Base-by-base conservation (phyloP, 92 coral and sea anemone genomes). In the Zoanthus gigantus region DNA sequence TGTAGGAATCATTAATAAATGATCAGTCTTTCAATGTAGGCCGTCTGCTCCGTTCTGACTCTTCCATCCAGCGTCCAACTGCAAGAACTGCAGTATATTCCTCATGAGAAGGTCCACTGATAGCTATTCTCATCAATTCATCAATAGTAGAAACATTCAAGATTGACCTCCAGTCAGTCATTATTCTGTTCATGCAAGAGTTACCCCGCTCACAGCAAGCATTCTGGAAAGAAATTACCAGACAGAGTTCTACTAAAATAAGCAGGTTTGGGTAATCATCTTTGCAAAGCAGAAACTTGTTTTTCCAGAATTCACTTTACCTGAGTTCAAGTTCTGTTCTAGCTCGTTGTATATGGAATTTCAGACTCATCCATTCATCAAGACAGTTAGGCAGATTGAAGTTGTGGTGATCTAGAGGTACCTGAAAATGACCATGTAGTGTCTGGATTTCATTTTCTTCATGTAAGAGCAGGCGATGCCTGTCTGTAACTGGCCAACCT, bases 91-190 rank as follows among this genome's bases (percentile, higher is more conserved):
- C 76, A 82, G 74, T 74, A 78, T 78, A 87, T 84, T 86, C 68
- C 76, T 86, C 89, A 63, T 12, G 68, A 18, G 84, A 86, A 66
- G 88, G 88, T 61, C 92, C 92, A 89, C 72, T 76, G 79, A 89
- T 65, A 54, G 88, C 84, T 75, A 89, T 83, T 54, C 78, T 83
- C 83, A 89, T 74, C 88, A 89, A 71, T 15, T 66, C 83, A 60
- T 89, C 84, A 76, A 83, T 23, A 54, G 84, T 83, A 44, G 88
- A 77, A 48, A 82, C 84, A 83, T 83, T 52, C 72, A 83, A 66
- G 83, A 45, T 82, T 65, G 85, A 89, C 84, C 92, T 63, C 46
- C 83, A 82, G 56, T 82, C 83, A 81, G 88, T 83, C 91, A 74
- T 74, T 77, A 18, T 63, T 63, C 69, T 63, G 4, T 63, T 63